Percentiles rank a stretch among this genome's conserved stretches.
Evolutionary conservation across 2,113 vertebrate species (phyloP).

Genomic region (Cettia cetti): DNA sequence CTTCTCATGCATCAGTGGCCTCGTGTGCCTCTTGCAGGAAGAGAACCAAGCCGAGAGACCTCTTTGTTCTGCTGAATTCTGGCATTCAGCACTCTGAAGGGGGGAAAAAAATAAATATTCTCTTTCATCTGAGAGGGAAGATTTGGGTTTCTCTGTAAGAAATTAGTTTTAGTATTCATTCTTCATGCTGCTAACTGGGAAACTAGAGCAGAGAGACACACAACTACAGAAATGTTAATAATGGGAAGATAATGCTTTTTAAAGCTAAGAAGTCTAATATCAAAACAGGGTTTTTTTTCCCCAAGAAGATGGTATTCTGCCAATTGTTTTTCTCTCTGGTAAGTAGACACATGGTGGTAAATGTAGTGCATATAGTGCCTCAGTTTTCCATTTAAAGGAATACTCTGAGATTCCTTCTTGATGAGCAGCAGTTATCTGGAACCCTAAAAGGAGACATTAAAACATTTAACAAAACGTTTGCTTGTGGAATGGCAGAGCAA

Average conservation of each 20-base stretch:
- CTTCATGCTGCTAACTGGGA: background rate
- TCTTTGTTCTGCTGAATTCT: slow-evolving; percentile 40
- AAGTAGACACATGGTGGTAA: background rate
- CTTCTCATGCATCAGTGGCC: slow-evolving; percentile 14
- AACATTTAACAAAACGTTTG: background rate
- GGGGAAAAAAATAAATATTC: background rate
- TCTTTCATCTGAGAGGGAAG: background rate
- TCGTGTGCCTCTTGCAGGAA: slow-evolving; percentile 35
- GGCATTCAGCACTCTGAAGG: background rate
- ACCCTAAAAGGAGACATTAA: background rate
- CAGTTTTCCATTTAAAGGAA: background rate
- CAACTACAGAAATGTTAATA: background rate
- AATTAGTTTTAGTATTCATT: background rate
- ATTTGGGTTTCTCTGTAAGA: background rate
- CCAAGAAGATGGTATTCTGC: background rate
- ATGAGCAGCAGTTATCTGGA: background rate
- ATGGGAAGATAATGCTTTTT: background rate
- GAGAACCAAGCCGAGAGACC: background rate
- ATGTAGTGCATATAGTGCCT: background rate
- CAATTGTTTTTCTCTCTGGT: background rate
- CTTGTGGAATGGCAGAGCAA: background rate
- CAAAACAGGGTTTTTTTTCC: background rate
- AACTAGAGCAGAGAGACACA: background rate
- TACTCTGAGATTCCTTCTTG: background rate
- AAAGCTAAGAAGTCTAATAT: background rate